Conservation (phyloP, 2,888 invertebrate species). For the Brachyptera putata region DNA sequence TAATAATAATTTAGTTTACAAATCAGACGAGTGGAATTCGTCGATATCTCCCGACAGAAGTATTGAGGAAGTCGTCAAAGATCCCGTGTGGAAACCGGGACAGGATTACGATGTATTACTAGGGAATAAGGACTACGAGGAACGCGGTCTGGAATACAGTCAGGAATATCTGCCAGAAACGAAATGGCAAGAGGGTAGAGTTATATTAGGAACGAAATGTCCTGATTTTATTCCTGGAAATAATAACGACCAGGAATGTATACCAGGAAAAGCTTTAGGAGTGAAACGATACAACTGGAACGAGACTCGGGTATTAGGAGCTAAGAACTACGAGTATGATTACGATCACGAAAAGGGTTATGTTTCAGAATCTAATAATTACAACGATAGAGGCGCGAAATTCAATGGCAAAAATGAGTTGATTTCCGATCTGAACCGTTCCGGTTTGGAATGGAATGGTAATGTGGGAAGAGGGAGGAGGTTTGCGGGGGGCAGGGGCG, state of each 20-base stretch:
- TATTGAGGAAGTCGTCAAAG: background rate
- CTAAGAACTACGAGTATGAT: background rate
- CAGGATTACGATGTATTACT: background rate
- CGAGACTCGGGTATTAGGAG: background rate
- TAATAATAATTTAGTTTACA: background rate
- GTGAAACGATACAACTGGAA: constrained; percentile 7
- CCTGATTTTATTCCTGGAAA: background rate
- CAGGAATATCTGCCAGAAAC: background rate
- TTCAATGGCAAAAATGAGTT: background rate
- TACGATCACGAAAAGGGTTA: background rate
- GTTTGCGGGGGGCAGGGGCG: background rate
- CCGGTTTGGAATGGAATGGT: background rate
- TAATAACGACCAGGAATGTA: background rate
- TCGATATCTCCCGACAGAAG: background rate
- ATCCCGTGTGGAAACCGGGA: background rate
- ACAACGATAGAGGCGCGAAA: background rate
- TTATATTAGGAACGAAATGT: background rate
- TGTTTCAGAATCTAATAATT: background rate
- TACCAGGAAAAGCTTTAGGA: background rate
- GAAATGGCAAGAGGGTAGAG: background rate
- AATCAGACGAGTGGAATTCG: background rate
- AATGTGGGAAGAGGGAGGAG: background rate
- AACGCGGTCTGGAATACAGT: too few relatives aligned
- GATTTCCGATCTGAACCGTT: background rate
- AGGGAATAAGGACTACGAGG: background rate